Evolutionary conservation across 2,888 invertebrate species (phyloP), one percentile per base, ranked within the genome.

Genomic region (Tiphia femorata): DNA sequence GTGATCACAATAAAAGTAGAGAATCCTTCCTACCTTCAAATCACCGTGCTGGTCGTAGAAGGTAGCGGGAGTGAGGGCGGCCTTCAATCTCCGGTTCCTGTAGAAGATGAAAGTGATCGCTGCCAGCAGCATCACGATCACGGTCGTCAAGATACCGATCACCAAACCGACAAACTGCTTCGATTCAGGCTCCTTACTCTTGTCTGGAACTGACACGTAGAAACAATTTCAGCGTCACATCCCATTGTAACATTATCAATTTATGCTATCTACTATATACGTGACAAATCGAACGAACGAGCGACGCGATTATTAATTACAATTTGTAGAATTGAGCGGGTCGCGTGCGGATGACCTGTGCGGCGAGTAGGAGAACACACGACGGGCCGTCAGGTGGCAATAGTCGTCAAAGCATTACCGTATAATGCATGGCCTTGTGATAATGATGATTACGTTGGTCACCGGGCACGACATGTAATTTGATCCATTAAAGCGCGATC

Each of bases 61-160:
- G 25, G 72, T 76, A 30, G 72, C 72, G 41, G 82, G 79, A 17
- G 72, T 60, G 7, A 79, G 76, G 16, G 84, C 79, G 47, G 84
- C 80, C 70, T 86, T 87, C 38, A 86, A 78, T 61, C 87, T 86
- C 72, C 89, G 87, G 79, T 89, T 90, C 64, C 90, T 84, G 64
- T 89, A 87, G 72, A 90, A 88, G 83, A 92, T 90, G 82, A 92
- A 88, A 67, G 89, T 85, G 79, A 92, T 91, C 60, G 91, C 89
- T 40, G 88, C 89, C 62, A 90, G 87, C 55, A 92, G 86, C 75
- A 92, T 85, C 62, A 92, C 84, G 74, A 92, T 91, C 72, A 92
- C 89, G 47, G 91, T 90, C 37, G 90, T 89, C 72, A 92, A 85
- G 52, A 90, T 87, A 44, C 91, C 91, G 73, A 91, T 91, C 76